These are phyloP conservation scores for Alligator mississippiensis DNA, from an alignment of 2,113 vertebrate genomes.

Conservation along the genomic window DNA sequence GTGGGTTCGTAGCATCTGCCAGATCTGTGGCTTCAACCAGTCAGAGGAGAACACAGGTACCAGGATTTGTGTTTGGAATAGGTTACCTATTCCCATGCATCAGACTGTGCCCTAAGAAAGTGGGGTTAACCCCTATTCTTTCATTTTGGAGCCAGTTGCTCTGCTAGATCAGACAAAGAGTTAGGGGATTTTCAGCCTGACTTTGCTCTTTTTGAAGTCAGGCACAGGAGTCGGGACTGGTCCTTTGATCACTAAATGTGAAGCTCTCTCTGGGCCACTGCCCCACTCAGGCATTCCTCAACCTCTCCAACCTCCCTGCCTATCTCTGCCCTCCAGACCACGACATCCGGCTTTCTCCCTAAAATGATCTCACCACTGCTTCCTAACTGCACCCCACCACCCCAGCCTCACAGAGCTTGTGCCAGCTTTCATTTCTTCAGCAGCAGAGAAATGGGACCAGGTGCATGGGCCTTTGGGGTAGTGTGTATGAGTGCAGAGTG, in stretches of 20 bases:
- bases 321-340: background rate
- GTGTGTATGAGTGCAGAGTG: too few relatives aligned
- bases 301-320: background rate
- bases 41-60: slow-evolving; percentile 93
- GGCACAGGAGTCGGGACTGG: background rate
- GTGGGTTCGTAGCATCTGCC: slow-evolving; percentile 98
- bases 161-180: background rate
- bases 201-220: background rate
- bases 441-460: background rate
- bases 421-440: background rate
- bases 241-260: background rate
- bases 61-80: background rate
- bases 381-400: background rate
- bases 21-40: slow-evolving; percentile 99
- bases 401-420: background rate
- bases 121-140: background rate
- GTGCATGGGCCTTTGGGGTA: too few relatives aligned
- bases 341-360: background rate
- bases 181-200: background rate
- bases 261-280: background rate
- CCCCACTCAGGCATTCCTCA: background rate
- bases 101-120: background rate
- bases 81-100: background rate
- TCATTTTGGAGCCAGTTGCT: rapidly evolving
- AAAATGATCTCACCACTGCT: background rate